Evolutionary conservation across 2,888 invertebrate species (phyloP), one percentile per base, ranked within the genome.

Genomic region (Epinotia ramella): DNA sequence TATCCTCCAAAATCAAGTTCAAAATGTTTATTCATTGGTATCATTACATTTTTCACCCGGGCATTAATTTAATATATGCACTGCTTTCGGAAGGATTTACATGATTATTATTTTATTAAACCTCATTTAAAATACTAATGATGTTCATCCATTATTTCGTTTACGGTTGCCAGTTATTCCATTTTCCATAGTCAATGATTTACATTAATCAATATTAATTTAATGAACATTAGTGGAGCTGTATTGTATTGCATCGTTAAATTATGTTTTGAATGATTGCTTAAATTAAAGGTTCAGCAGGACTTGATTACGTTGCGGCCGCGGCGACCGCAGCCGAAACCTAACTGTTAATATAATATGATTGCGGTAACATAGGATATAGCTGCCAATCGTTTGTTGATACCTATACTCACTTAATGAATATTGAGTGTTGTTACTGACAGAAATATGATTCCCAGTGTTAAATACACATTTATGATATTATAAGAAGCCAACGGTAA

Each of bases 241-340:
- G n/a, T n/a, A n/a, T 20, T 57, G 3, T 57, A 57, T 57, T 57
- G 7, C n/a, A 20, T 7, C 18, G 18, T 33, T 44, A 4, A 44
- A 18, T 12, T 46, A 69, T 57, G 28, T 46, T 70, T 70, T 40
- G 28, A 66, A 59, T 44, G n/a, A 68, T 68, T 40, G 68, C 7
- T 69, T n/a, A 70, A 65, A 69, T 69, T n/a, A 70, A 65, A 69
- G 57, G 63, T 46, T 57, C 59, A 65, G 57, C 33, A 46, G 64
- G 57, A 46, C 57, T 74, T 70, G 64, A 75, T 75, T 71, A 71
- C 56, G 46, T 60, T 66, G 75, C 71, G 75, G 65, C 3, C 28
- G 75, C 18, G 33, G 53, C 7, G 44, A 75, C 75, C 75, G 65
- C 75, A 71, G 40, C 59, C 44, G 20, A 44, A 70, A 66, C 75